Evolutionary conservation across 2,113 vertebrate genomes (phyloP).

Genomic region (Apeltes quadracus): DNA sequence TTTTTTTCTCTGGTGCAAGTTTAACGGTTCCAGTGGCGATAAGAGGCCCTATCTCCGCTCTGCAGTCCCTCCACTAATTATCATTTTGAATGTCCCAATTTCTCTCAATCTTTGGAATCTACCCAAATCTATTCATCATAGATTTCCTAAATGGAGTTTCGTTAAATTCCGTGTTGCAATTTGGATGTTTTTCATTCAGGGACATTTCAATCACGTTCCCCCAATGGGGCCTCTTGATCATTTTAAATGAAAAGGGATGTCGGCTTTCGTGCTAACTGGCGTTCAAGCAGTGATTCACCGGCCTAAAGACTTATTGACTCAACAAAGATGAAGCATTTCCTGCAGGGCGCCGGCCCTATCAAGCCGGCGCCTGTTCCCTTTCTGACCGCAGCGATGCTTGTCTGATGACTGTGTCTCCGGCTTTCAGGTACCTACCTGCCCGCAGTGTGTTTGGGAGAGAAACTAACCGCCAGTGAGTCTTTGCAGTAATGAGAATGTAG

Average conservation of each 20-base stretch:
- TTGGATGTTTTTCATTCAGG: background rate
- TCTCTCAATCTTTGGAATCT: background rate
- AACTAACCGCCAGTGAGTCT: background rate
- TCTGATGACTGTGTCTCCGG: slow-evolving; percentile 54
- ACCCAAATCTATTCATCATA: background rate
- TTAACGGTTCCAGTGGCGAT: slow-evolving; percentile 27
- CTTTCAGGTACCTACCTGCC: slow-evolving; percentile 71
- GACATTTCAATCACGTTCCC: background rate
- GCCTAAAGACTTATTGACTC: slow-evolving; percentile 56
- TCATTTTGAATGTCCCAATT: slow-evolving; percentile 6
- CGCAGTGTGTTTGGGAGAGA: slow-evolving; percentile 23
- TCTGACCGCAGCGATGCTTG: slow-evolving; percentile 45
- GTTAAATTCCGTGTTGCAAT: background rate
- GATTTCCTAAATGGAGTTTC: background rate
- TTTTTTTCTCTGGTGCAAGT: slow-evolving; percentile 23
- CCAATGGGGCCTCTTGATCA: slow-evolving; percentile 20
- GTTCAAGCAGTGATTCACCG: slow-evolving; percentile 62
- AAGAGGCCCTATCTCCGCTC: background rate
- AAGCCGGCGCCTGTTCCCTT: slow-evolving; percentile 33
- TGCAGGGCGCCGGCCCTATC: slow-evolving; percentile 51
- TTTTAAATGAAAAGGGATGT: background rate
- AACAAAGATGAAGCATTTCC: slow-evolving; percentile 47
- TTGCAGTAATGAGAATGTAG: slow-evolving; percentile 5
- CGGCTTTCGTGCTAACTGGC: slow-evolving; percentile 48
- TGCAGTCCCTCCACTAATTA: background rate